Conservation (phyloP, 2,113 vertebrate species). For the Turdus rufiventris region DNA sequence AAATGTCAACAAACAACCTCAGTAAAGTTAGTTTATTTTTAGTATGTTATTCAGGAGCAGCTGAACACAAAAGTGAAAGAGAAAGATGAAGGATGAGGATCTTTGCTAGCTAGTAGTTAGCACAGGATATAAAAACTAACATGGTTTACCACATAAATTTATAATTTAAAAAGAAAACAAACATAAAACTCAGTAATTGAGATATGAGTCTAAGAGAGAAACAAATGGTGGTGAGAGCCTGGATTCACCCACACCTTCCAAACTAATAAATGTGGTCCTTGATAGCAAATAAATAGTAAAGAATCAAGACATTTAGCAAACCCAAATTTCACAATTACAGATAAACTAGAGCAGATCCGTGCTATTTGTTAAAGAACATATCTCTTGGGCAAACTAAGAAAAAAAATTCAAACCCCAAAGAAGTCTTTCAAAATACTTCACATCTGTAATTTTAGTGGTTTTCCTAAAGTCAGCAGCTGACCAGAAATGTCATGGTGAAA, state of each 20-base stretch:
- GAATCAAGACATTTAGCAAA: not conserved
- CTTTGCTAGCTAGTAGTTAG: conserved; percentile 52
- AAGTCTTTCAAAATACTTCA: not conserved
- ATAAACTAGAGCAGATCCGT: not conserved
- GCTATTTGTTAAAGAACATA: not conserved
- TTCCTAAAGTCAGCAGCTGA: not conserved
- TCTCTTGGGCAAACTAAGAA: not conserved
- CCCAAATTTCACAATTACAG: not conserved
- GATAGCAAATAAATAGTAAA: not conserved
- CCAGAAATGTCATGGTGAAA: not conserved
- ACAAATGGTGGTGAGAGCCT: not conserved
- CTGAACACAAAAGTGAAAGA: conserved; percentile 63
- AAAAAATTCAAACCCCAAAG: not conserved
- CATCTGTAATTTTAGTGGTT: not conserved
- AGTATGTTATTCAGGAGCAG: conserved; percentile 53
- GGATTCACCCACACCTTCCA: not conserved
- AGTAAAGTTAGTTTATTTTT: conserved; percentile 66
- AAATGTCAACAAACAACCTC: conserved; percentile 65
- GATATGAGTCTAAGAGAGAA: not conserved
- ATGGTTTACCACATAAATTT: not conserved
- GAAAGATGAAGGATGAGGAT: conserved; percentile 62
- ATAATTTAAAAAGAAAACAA: not conserved
- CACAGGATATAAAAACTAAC: conserved; percentile 26
- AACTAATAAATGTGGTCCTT: not conserved
- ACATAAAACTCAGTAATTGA: not conserved